Percentiles rank a stretch among this genome's conserved stretches.
Conservation (phyloP, 2,797 vertebrate genomes). For the Myotis findleyi region DNA sequence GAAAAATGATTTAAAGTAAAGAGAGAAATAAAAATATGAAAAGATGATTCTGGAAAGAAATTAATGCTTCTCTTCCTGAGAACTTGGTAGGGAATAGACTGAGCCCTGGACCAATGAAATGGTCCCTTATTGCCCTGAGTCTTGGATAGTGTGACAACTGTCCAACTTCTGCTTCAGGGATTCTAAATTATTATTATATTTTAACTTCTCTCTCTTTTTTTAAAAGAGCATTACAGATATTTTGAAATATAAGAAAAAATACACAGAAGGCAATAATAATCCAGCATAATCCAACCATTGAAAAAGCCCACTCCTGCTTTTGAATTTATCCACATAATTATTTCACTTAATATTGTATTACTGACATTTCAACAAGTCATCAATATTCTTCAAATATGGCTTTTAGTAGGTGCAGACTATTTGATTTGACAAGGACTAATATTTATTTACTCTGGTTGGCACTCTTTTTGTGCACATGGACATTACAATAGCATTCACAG, state of each 20-base stretch:
- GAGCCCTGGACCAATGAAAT: background rate
- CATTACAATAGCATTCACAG: background rate
- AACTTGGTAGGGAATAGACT: background rate
- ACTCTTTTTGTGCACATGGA: background rate
- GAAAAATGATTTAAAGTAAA: background rate
- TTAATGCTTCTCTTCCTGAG: background rate
- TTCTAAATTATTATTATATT: background rate
- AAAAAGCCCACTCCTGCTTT: background rate
- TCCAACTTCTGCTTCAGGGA: background rate
- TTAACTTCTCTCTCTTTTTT: background rate
- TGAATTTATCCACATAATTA: background rate
- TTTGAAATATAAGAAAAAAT: slow-evolving; percentile 31
- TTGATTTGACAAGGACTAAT: background rate
- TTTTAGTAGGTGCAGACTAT: background rate
- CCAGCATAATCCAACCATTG: background rate
- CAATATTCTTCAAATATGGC: background rate
- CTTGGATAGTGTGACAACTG: background rate
- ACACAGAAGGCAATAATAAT: background rate
- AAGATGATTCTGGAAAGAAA: background rate
- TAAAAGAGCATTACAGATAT: background rate
- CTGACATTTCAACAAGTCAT: background rate
- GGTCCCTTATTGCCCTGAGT: background rate
- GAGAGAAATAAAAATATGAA: background rate
- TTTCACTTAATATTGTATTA: background rate
- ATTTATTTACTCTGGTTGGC: background rate